Percentiles rank a stretch among this genome's conserved stretches.
These are phyloP conservation scores for Oxyura jamaicensis DNA, from an alignment of 2,113 vertebrate species.

Conservation along the genomic window DNA sequence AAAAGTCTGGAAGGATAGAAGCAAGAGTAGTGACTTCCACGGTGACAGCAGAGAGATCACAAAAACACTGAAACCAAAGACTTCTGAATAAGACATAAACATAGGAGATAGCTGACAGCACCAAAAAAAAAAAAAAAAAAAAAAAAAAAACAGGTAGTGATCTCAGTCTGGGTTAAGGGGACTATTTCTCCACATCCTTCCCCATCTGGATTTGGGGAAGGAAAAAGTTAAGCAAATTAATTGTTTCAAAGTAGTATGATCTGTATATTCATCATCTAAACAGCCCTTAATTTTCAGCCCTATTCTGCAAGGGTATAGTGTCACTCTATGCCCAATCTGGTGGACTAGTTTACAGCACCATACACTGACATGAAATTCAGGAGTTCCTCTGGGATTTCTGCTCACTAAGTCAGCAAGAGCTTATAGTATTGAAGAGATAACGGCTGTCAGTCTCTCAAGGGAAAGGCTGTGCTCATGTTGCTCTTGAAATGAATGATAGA, in stretches of 20 bases:
- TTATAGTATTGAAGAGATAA: constrained; percentile 27
- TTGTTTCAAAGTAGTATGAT: neutral
- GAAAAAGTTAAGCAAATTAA: neutral
- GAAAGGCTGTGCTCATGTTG: neutral
- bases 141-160: neutral
- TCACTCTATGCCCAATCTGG: neutral
- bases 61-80: neutral
- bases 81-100: neutral
- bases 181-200: neutral
- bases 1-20: neutral
- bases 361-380: neutral
- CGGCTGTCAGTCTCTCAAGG: constrained; percentile 25
- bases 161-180: neutral
- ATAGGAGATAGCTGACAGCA: neutral
- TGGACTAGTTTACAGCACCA: neutral
- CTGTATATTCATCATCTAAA: neutral
- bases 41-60: neutral
- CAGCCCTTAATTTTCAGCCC: neutral
- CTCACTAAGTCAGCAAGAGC: constrained; percentile 40
- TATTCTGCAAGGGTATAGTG: neutral
- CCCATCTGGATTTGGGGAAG: neutral
- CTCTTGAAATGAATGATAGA: constrained; percentile 36
- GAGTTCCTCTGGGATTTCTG: constrained; percentile 4
- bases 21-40: neutral
- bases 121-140: neutral